Evolutionary conservation across 2,113 vertebrate genomes (phyloP), one percentile per base, ranked within the genome.

Genomic region (Protobothrops flavoviridis): DNA sequence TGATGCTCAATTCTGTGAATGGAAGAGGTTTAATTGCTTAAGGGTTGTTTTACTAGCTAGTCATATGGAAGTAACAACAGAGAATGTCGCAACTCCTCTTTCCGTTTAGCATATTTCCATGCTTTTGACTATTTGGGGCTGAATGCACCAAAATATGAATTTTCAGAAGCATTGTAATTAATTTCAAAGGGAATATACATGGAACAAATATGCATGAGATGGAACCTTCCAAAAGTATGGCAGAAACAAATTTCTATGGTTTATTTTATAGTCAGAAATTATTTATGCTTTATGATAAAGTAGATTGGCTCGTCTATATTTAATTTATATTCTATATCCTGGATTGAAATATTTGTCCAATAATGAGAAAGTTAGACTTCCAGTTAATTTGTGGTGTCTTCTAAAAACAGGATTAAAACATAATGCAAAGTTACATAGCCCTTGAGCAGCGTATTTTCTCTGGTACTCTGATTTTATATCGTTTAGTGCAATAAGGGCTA

Each of bases 101-200:
- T 0, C 2, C 91, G 56, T 88, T 87, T 0, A 29, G 89, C 15
- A 17, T 2, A 48, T 0, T 7, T 10, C 0, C 7, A 17, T 21
- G 69, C 74, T 56, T 39, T 45, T 17, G 56, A 4, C 15, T 5
- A 33, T 3, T 20, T 81, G 48, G 9, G 9, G 43, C 57, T 61
- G 93, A 74, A 45, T 7, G 64, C 93, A 53, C 0, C 87, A 64
- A 20, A 0, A 1, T 0, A 29, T 0, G 8, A 5, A 61, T 15
- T 39, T 3, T 23, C 85, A 87, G 92, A 87, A 0, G 0, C 9
- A 0, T 5, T 56, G 48, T 53, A 91, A 39, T 86, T 48, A 7
- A 59, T 91, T 69, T 45, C 56, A 24, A 90, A 64, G 56, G 64
- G 64, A 61, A 87, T 81, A 50, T 23, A 24, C 4, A 29, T 87